These are phyloP conservation scores for Ceyx erithaca DNA, from an alignment of 2,797 vertebrate genomes.

Conservation along the genomic window DNA sequence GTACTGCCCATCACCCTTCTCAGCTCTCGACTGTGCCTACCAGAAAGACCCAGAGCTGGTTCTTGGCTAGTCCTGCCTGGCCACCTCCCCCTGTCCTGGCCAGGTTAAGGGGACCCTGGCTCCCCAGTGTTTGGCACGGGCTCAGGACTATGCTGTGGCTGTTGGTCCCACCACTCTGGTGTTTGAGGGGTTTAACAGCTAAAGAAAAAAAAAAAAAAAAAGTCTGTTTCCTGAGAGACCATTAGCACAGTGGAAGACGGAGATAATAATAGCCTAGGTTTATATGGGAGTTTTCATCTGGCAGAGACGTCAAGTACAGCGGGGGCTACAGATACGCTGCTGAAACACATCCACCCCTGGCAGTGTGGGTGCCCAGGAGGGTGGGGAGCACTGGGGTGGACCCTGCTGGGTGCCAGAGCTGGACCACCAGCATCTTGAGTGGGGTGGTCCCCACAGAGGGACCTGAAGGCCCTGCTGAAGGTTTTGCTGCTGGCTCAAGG, in stretches of 20 bases:
- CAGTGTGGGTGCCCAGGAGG: background rate
- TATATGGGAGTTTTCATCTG: conserved; percentile 16
- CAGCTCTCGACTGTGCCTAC: background rate
- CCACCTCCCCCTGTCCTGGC: background rate
- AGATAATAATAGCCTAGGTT: conserved; percentile 46
- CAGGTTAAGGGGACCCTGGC: background rate
- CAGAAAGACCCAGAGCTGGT: background rate
- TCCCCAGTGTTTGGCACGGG: rapidly evolving
- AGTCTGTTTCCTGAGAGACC: conserved; percentile 59
- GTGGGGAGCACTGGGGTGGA: background rate
- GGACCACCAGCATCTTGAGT: background rate
- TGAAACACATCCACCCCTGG: background rate
- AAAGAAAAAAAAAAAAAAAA: background rate
- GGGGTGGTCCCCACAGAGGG: background rate
- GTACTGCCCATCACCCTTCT: background rate
- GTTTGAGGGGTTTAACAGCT: background rate
- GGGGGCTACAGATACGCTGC: background rate
- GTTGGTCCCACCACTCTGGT: rapidly evolving
- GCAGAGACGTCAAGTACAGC: background rate
- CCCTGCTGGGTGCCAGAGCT: background rate
- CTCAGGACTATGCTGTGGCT: rapidly evolving
- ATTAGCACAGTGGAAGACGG: conserved; percentile 47
- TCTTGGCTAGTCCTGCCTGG: background rate
- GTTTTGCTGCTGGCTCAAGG: background rate
- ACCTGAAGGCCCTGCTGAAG: rapidly evolving